Evolutionary conservation across 1,140 invertebrate genomes (phyloP).

Genomic region (Ostrea edulis): DNA sequence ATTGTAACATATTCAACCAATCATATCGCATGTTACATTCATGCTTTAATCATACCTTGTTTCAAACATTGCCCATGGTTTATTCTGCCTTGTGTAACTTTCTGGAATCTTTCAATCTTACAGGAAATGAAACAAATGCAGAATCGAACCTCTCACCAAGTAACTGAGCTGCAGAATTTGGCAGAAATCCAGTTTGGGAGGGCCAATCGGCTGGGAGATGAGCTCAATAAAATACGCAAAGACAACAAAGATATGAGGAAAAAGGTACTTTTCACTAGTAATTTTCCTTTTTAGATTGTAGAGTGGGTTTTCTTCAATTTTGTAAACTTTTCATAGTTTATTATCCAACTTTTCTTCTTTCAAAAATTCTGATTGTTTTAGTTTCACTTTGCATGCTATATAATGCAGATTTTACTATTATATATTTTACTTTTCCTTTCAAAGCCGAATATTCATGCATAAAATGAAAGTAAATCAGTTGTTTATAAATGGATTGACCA

Average conservation of each 20-base stretch:
- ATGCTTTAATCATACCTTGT: not conserved
- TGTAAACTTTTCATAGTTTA: not conserved
- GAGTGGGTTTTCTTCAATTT: not conserved
- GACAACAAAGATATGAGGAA: conserved; percentile 56
- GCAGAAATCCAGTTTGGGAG: conserved; percentile 74
- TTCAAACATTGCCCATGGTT: not conserved
- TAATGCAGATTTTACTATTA: not conserved
- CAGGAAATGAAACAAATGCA: conserved; percentile 73
- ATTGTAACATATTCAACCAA: not conserved
- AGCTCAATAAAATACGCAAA: conserved; percentile 65
- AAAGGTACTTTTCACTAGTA: conserved; percentile 57
- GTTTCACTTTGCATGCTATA: not conserved
- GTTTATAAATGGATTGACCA: not conserved
- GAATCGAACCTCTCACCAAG: conserved; percentile 66
- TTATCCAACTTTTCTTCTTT: not conserved
- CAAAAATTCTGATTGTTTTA: not conserved
- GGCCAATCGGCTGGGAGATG: conserved; percentile 71
- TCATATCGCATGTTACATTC: not conserved
- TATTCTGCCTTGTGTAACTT: not conserved
- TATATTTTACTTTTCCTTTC: not conserved
- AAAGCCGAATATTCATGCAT: not conserved
- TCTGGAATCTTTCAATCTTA: not conserved
- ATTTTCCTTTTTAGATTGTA: not conserved
- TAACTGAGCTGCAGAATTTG: conserved; percentile 71
- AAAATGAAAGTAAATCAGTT: not conserved